Percentiles rank a stretch among this genome's conserved stretches.
Evolutionary conservation across 2,888 invertebrate species (phyloP).

Genomic region (Leptopilina syphax): DNA sequence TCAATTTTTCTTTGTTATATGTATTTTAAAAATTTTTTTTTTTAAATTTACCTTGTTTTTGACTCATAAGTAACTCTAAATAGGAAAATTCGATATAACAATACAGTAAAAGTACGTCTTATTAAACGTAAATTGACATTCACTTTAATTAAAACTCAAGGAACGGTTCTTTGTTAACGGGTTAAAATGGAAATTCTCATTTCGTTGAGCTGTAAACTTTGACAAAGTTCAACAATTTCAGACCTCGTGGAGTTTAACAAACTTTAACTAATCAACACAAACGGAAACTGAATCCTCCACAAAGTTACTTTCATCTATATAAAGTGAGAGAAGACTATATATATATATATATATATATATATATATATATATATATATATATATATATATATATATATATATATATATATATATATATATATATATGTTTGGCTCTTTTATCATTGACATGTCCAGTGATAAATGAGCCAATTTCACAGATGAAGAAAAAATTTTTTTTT

Average conservation of each 20-base stretch:
- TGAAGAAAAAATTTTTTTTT: background rate
- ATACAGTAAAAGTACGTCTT: no score
- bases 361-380: no score
- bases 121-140: background rate
- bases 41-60: no score
- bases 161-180: background rate
- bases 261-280: slow-evolving; percentile 22
- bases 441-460: background rate
- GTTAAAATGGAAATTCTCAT: slow-evolving; percentile 8
- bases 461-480: background rate
- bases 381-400: no score
- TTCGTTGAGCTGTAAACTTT: slow-evolving; percentile 9
- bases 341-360: no score
- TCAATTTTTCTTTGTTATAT: no score
- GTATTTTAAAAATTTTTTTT: no score
- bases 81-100: no score
- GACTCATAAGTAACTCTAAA: no score
- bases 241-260: background rate
- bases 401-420: no score
- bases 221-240: slow-evolving; percentile 15
- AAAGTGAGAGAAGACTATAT: no score
- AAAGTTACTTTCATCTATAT: background rate
- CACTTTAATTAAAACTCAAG: slow-evolving; percentile 12
- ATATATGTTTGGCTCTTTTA: background rate
- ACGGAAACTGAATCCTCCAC: background rate